Evolutionary conservation across 2,797 vertebrate genomes (phyloP).

Genomic region (Sarcophilus harrisii): DNA sequence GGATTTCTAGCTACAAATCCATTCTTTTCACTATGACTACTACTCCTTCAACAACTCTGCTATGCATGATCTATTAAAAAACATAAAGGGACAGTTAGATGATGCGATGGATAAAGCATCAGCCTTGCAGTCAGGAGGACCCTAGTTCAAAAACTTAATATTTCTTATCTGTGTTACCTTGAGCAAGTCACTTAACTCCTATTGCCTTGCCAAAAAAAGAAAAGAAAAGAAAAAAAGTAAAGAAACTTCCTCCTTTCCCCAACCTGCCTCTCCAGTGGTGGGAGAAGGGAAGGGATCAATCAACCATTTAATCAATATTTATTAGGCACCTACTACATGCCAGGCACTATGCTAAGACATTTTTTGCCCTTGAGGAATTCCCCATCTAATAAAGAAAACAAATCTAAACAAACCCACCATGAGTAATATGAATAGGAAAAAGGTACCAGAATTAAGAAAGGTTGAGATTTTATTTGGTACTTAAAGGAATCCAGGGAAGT

Average conservation of each 20-base stretch:
- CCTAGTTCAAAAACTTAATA: too few species aligned
- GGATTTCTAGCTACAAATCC: background rate
- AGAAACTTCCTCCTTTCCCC: too few species aligned
- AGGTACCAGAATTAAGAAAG: background rate
- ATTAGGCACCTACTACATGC: background rate
- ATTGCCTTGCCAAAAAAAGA: too few species aligned
- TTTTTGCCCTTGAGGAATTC: background rate
- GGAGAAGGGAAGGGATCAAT: too few species aligned
- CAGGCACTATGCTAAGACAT: background rate
- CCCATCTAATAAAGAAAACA: background rate
- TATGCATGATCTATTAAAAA: too few species aligned
- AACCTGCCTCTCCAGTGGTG: too few species aligned
- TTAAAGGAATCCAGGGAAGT: background rate
- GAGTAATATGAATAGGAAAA: background rate
- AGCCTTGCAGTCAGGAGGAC: too few species aligned
- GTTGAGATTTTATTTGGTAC: background rate
- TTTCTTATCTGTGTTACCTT: too few species aligned
- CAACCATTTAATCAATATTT: background rate
- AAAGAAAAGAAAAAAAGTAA: too few species aligned
- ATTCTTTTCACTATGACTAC: background rate
- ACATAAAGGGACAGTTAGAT: too few species aligned
- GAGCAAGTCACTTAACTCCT: too few species aligned
- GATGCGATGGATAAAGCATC: too few species aligned
- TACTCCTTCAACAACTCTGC: background rate
- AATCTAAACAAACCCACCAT: background rate